These are phyloP conservation scores for Athalia cordata DNA, from an alignment of 2,888 invertebrate genomes.

Conservation along the genomic window DNA sequence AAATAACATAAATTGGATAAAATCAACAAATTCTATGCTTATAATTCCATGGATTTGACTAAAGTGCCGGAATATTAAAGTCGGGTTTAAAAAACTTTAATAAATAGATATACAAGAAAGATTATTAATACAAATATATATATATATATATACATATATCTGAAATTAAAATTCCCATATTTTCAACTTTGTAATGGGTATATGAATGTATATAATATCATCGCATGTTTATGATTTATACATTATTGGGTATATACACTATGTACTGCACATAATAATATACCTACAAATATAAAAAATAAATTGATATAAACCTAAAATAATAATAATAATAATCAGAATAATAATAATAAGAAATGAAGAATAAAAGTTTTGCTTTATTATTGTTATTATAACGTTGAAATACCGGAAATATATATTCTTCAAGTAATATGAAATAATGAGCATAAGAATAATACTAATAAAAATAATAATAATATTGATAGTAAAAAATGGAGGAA, in stretches of 20 bases:
- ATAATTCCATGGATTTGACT: conserved; percentile 41
- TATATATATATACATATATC: conserved; percentile 9
- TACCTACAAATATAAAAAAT: conserved; percentile 6
- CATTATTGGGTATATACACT: background rate
- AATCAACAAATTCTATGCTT: conserved; percentile 30
- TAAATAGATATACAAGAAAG: background rate
- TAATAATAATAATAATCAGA: conserved; percentile 56
- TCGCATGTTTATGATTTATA: background rate
- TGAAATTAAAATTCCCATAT: conserved; percentile 65
- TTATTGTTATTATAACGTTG: conserved; percentile 59
- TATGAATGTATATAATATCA: background rate
- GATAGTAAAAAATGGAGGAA: conserved; percentile 45
- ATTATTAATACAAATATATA: conserved; percentile 10
- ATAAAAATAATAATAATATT: conserved; percentile 36
- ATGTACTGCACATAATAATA: background rate
- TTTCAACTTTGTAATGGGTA: conserved; percentile 67
- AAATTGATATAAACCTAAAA: conserved; percentile 46
- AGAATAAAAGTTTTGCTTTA: conserved; percentile 64
- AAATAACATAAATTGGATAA: background rate
- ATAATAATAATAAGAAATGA: conserved; percentile 36
- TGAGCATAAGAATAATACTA: conserved; percentile 43
- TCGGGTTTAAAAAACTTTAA: background rate
- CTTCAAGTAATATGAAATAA: conserved; percentile 53
- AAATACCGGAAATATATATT: conserved; percentile 62
- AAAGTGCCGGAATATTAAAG: conserved; percentile 34